Percentiles rank a stretch among this genome's conserved stretches.
These are phyloP conservation scores for Megalonaias nervosa DNA, from an alignment of 1,140 invertebrate species.

Conservation along the genomic window DNA sequence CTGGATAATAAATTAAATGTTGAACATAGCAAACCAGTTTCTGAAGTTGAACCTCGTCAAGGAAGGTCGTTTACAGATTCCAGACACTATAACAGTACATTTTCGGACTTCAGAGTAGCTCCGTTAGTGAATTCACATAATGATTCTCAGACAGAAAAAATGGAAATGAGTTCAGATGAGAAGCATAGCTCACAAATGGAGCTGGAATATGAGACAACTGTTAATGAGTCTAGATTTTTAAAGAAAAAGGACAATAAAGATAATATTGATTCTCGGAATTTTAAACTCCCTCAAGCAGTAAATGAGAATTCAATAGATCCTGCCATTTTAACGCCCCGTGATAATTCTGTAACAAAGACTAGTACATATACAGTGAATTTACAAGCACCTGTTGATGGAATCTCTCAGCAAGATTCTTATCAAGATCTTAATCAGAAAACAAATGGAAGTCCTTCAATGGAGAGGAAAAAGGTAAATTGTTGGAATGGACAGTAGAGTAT, in stretches of 20 bases:
- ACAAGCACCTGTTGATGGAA: constrained; percentile 42
- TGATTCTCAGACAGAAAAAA: constrained; percentile 10
- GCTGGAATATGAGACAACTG: constrained; percentile 25
- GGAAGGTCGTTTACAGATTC: constrained; percentile 26
- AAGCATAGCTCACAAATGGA: constrained; percentile 16
- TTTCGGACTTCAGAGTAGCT: constrained; percentile 53
- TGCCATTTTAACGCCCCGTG: constrained; percentile 22
- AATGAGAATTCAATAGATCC: neutral
- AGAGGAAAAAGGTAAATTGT: constrained; percentile 54
- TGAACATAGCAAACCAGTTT: constrained; percentile 4
- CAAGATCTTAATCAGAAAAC: constrained; percentile 27
- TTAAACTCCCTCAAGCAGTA: neutral
- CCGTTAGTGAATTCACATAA: constrained; percentile 38
- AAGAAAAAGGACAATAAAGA: constrained; percentile 39
- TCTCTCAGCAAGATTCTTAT: constrained; percentile 9
- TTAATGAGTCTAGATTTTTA: constrained; percentile 50
- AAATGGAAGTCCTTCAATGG: constrained; percentile 40
- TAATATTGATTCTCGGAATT: constrained; percentile 16
- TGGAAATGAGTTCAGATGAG: constrained; percentile 24
- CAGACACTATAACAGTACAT: constrained; percentile 52
- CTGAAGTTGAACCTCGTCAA: constrained; percentile 11
- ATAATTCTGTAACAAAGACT: constrained; percentile 16
- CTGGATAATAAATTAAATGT: constrained; percentile 5
- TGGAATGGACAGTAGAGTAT: too few relatives aligned
- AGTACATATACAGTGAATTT: constrained; percentile 56